These are phyloP conservation scores for Oceanodroma leucorhoa DNA, from an alignment of 2,797 vertebrate genomes.

Conservation along the genomic window DNA sequence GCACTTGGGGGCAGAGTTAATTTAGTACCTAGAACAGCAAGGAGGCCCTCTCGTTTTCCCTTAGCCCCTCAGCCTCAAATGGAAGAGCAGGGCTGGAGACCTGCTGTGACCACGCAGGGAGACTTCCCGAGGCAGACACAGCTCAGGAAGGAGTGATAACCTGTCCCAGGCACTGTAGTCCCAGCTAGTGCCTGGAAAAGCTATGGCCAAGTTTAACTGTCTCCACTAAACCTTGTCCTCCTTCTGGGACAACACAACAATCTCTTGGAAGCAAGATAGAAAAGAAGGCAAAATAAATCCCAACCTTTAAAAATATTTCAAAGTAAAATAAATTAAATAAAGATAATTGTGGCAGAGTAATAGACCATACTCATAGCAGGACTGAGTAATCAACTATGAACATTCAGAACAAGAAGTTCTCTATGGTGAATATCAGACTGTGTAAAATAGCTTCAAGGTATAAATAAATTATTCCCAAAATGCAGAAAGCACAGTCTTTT, in stretches of 20 bases:
- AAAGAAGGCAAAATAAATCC: background rate
- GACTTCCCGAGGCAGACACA: accelerated
- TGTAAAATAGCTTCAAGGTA: background rate
- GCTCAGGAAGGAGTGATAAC: background rate
- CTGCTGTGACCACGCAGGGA: background rate
- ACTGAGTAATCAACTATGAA: background rate
- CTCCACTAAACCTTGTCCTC: background rate
- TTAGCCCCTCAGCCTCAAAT: background rate
- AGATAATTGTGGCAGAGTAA: background rate
- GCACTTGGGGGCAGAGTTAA: background rate
- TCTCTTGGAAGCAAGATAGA: background rate
- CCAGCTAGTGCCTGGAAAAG: background rate
- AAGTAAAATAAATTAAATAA: background rate
- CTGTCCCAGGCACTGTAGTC: background rate
- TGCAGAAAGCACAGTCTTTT: background rate
- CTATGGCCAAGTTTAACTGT: background rate
- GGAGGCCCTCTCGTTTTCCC: background rate
- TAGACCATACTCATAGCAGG: background rate
- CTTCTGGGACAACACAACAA: background rate
- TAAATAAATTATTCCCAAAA: background rate
- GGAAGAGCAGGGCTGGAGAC: background rate
- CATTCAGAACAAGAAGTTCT: background rate
- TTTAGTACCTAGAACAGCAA: background rate
- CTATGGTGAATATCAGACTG: background rate
- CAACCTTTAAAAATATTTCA: background rate